phyloP scores from a whole-genome alignment of 2,113 vertebrate genomes.

The Procavia capensis region DNA sequence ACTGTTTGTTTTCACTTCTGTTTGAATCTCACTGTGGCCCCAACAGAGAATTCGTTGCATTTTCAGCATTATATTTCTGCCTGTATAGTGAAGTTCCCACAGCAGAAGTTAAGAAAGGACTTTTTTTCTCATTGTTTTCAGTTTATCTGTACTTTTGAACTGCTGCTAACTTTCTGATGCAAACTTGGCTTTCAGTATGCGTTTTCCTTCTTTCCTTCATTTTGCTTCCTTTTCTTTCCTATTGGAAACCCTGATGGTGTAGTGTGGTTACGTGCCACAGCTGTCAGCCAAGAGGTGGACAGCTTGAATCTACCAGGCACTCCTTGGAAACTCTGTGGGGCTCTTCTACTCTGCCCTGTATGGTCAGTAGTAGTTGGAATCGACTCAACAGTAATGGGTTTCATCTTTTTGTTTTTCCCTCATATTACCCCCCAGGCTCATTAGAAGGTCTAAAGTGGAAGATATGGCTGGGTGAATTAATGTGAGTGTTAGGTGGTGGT shows the following conservation, averaged over 20 bases:
- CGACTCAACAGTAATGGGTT: too few relatives aligned
- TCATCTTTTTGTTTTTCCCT: too few relatives aligned
- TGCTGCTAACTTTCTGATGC: not conserved
- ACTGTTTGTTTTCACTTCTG: not conserved
- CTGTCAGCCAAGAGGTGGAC: too few relatives aligned
- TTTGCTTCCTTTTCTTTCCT: not conserved
- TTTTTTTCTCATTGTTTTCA: not conserved
- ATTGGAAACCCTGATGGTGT: too few relatives aligned
- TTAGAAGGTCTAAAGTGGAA: not conserved
- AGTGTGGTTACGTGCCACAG: too few relatives aligned
- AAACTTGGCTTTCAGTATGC: not conserved
- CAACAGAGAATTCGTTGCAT: not conserved
- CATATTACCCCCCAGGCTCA: not conserved
- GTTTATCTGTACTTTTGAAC: not conserved
- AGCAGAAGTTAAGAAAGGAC: not conserved
- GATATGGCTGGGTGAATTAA: not conserved
- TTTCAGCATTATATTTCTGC: fast-evolving
- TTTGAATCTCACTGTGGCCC: not conserved
- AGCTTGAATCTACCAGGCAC: too few relatives aligned
- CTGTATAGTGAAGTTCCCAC: not conserved
- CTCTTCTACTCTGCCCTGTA: too few relatives aligned
- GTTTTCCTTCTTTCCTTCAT: not conserved
- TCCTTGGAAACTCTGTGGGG: too few relatives aligned
- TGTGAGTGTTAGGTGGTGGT: not conserved
- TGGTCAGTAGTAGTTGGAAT: too few relatives aligned